Percentiles rank a stretch among this genome's conserved stretches.
phyloP scores from a whole-genome alignment of 2,888 invertebrate genomes.

The Harpagoxenus sublaevis region DNA sequence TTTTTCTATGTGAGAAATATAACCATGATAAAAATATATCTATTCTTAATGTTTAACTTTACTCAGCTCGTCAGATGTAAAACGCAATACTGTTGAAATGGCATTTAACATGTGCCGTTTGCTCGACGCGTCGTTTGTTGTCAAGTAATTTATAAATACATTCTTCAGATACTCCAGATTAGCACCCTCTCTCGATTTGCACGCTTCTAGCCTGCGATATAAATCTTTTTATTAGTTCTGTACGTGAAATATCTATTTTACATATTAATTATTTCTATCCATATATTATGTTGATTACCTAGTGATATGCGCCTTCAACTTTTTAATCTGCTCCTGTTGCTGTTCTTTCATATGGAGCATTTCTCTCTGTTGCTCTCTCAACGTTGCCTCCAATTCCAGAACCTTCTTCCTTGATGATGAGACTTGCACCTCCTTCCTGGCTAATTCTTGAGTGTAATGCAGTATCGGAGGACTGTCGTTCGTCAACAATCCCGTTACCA shows the following conservation, averaged over 20 bases:
- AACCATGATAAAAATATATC: slow-evolving; percentile 16
- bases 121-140: slow-evolving; percentile 90
- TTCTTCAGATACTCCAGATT: slow-evolving; percentile 97
- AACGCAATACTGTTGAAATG: slow-evolving; percentile 94
- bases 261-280: background rate
- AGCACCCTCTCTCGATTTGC: slow-evolving; percentile 93
- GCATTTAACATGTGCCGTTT: slow-evolving; percentile 95
- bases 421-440: slow-evolving; percentile 93
- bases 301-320: slow-evolving; percentile 82
- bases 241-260: background rate
- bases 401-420: slow-evolving; percentile 91
- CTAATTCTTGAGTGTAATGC: slow-evolving; percentile 94
- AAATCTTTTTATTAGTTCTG: slow-evolving; percentile 7
- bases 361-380: slow-evolving; percentile 84
- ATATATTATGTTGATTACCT: slow-evolving; percentile 76
- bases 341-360: slow-evolving; percentile 81
- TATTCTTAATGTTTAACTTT: slow-evolving; percentile 78
- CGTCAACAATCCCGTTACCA: slow-evolving; percentile 83
- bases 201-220: slow-evolving; percentile 89
- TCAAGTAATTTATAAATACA: slow-evolving; percentile 93
- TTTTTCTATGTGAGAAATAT: slow-evolving; percentile 37
- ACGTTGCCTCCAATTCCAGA: slow-evolving; percentile 87
- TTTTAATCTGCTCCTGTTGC: slow-evolving; percentile 81
- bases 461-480: slow-evolving; percentile 92
- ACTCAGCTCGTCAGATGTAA: slow-evolving; percentile 91